Evolutionary conservation across 2,888 invertebrate genomes (phyloP).

Genomic region (Drosophila histrio): DNA sequence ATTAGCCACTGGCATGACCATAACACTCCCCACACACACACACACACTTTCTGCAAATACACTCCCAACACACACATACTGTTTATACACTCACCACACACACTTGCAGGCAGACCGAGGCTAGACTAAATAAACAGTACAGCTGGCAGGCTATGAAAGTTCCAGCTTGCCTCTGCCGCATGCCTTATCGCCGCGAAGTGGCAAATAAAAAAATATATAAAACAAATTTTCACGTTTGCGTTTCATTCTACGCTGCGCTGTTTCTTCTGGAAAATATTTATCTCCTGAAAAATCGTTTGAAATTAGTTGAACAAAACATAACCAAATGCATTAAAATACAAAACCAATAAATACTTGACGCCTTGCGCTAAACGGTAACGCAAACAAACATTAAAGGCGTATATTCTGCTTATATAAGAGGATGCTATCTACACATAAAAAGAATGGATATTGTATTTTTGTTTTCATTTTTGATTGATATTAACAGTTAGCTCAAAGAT

Average conservation of each 20-base stretch:
- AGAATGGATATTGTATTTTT: background rate
- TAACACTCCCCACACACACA: constrained; percentile 23
- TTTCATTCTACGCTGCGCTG: background rate
- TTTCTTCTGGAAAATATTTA: constrained; percentile 50
- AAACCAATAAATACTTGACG: constrained; percentile 68
- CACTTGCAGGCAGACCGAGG: constrained; percentile 38
- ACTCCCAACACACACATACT: constrained; percentile 12
- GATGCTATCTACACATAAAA: constrained; percentile 4
- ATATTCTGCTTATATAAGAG: background rate
- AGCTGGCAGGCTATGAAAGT: constrained; percentile 54
- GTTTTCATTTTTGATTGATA: constrained; percentile 8
- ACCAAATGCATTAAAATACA: constrained; percentile 48
- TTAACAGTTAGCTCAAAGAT: constrained; percentile 2
- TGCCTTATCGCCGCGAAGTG: constrained; percentile 28
- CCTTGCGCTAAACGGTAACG: constrained; percentile 13
- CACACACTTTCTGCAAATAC: background rate
- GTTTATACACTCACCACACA: too few species aligned
- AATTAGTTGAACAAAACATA: constrained; percentile 73
- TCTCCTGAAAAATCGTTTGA: constrained; percentile 67
- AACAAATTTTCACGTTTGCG: constrained; percentile 26
- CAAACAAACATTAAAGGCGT: constrained; percentile 55
- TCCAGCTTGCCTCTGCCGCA: constrained; percentile 18
- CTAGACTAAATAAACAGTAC: constrained; percentile 72
- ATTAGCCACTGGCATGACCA: constrained; percentile 61
- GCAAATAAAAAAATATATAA: constrained; percentile 34